phyloP scores from a whole-genome alignment of 2,113 vertebrate genomes.

The mouse (Mus musculus) region GRCm39 chr17:85451001-85451500 shows the following conservation, averaged over 20 bases:
- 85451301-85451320: constrained; percentile 52
- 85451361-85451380: constrained; percentile 48
- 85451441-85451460: constrained; percentile 38
- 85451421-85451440: constrained; percentile 3
- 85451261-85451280: constrained; percentile 66
- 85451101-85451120: constrained; percentile 34
- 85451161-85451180: constrained; percentile 43
- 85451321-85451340: constrained; percentile 1
- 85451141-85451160: constrained; percentile 31
- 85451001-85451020: constrained; percentile 44
- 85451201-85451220: constrained; percentile 60
- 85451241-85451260: constrained; percentile 59
- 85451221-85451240: constrained; percentile 57
- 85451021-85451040: constrained; percentile 61
- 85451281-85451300: constrained; percentile 45
- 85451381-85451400: constrained; percentile 38
- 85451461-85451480: constrained; percentile 39
- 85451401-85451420: constrained; percentile 43
- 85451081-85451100: constrained; percentile 59
- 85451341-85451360: constrained; percentile 50
- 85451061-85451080: constrained; percentile 33
- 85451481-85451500: neutral
- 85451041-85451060: constrained; percentile 56
- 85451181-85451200: constrained; percentile 61
- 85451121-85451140: constrained; percentile 49